These are phyloP conservation scores for Nymphalis polychloros DNA, from an alignment of 2,888 invertebrate species.

Conservation along the genomic window DNA sequence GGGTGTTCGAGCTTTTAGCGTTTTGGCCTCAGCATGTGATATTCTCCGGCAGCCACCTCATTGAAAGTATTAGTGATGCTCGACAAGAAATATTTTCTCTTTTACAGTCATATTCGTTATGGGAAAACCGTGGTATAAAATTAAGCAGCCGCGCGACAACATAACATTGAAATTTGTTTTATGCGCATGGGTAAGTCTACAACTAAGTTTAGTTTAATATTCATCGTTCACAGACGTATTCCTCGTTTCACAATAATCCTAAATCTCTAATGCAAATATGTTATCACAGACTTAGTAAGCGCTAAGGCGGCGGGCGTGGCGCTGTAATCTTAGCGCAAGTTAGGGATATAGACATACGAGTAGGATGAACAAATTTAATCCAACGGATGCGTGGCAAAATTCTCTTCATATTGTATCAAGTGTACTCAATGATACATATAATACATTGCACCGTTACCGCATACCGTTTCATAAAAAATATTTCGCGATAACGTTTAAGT, in stretches of 20 bases:
- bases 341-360: too few relatives aligned
- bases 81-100: neutral
- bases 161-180: constrained; percentile 86
- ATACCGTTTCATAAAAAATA: too few relatives aligned
- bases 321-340: neutral
- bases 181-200: constrained; percentile 85
- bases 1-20: too few relatives aligned
- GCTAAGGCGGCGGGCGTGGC: neutral
- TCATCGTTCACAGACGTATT: neutral
- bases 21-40: too few relatives aligned
- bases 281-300: constrained; percentile 1
- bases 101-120: constrained; percentile 85
- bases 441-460: too few relatives aligned
- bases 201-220: neutral
- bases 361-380: too few relatives aligned
- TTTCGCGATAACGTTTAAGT: too few relatives aligned
- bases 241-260: neutral
- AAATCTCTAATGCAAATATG: neutral
- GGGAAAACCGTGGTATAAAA: constrained; percentile 86
- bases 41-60: too few relatives aligned
- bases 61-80: too few relatives aligned
- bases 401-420: too few relatives aligned
- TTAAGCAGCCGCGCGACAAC: constrained; percentile 87
- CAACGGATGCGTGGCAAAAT: too few relatives aligned
- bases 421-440: too few relatives aligned